Conservation (phyloP, 2,113 vertebrate genomes). For the Misgurnus anguillicaudatus region DNA sequence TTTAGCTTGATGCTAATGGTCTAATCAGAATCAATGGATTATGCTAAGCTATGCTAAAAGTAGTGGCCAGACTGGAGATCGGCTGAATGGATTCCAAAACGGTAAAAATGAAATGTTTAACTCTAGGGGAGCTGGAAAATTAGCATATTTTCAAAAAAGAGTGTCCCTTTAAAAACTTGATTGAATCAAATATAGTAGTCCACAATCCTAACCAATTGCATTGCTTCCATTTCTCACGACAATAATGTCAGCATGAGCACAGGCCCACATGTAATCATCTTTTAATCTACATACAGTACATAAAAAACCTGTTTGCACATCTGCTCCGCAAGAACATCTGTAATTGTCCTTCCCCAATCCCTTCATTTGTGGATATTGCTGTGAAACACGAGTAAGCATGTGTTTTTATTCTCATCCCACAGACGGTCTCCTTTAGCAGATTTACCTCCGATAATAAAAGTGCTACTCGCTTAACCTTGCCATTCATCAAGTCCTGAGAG, state of each 20-base stretch:
- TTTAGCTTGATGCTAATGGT: no score
- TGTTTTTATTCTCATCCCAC: conserved; percentile 21
- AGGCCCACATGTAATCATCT: neutral
- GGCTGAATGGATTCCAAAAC: no score
- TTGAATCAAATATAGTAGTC: neutral
- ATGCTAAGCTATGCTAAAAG: no score
- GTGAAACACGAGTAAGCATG: conserved; percentile 27
- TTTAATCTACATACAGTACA: neutral
- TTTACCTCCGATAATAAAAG: conserved; percentile 53
- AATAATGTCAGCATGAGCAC: neutral
- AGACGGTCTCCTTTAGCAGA: conserved; percentile 28
- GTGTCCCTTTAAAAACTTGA: no score
- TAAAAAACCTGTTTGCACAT: neutral
- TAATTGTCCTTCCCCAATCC: neutral
- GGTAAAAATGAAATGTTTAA: no score
- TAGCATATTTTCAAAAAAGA: no score
- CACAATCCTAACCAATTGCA: neutral
- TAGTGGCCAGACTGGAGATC: no score
- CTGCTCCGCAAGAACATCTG: neutral
- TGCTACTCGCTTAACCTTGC: conserved; percentile 45
- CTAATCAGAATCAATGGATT: no score
- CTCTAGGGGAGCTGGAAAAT: no score
- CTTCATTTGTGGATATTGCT: neutral
- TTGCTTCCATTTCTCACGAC: no score
- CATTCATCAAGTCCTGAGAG: conserved; percentile 45